A percentile compares a stretch with the other conserved stretches of the same genome.
phyloP scores from a whole-genome alignment of 1,140 invertebrate genomes.

The Drosophila fuyamai region DNA sequence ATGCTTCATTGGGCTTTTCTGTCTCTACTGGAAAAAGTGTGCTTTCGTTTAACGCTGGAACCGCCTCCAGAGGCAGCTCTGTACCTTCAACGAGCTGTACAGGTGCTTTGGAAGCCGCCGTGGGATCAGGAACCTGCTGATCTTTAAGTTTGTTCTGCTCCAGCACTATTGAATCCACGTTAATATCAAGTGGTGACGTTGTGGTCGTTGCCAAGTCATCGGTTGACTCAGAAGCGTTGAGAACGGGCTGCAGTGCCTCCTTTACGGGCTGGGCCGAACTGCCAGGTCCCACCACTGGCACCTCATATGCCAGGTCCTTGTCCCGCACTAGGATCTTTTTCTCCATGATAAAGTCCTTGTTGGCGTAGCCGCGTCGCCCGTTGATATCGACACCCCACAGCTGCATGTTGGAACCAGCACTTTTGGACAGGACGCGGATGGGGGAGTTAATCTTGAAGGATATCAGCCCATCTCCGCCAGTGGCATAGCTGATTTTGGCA shows the following conservation, averaged over 20 bases:
- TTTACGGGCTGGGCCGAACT: conserved; percentile 15
- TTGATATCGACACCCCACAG: conserved; percentile 91
- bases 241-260: conserved; percentile 21
- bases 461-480: conserved; percentile 87
- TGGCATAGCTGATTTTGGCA: conserved; percentile 87
- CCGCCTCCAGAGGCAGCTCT: conserved; percentile 50
- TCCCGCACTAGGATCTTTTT: conserved; percentile 50
- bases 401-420: conserved; percentile 87
- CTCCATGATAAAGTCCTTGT: conserved; percentile 85
- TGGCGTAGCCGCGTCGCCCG: conserved; percentile 89
- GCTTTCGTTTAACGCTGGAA: conserved; percentile 31
- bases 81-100: conserved; percentile 73
- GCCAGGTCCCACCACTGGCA: conserved; percentile 55
- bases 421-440: conserved; percentile 90
- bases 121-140: conserved; percentile 32
- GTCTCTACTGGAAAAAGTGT: neutral
- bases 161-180: conserved; percentile 51
- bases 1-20: neutral
- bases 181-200: conserved; percentile 60
- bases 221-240: conserved; percentile 60
- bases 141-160: conserved; percentile 39
- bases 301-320: conserved; percentile 38
- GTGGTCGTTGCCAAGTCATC: conserved; percentile 54
- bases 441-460: conserved; percentile 88
- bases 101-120: conserved; percentile 46